Base-by-base conservation (phyloP, 2,888 invertebrate genomes). In the Parnassius apollo region DNA sequence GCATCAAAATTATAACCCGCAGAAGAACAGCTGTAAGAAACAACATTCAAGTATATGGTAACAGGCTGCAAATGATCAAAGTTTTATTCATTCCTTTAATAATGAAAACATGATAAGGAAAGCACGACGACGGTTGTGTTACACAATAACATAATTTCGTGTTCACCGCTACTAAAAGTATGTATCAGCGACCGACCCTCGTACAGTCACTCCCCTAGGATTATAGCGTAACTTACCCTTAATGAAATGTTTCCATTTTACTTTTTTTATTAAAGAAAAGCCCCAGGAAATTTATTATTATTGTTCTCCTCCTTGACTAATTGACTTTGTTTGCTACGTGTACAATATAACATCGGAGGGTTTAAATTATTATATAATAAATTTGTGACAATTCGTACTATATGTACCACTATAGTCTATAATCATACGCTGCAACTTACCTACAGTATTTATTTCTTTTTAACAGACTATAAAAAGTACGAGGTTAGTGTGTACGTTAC, bases 151-250 rank as follows among this genome's bases (percentile, higher is more conserved):
- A 59, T 54, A 62, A 62, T 55, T 49, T 75, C 72, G 75, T 76
- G 77, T 78, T 77, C 75, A 71, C 75, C 56, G 50, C 57, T 35
- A 75, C 80, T 82, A 84, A 85, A 86, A 83, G 84, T 84, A 73
- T 73, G 76, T 74, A 68, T 71, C 73, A 69, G 69, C 75, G 80
- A 81, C 86, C 85, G 85, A 88, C 86, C 88, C 87, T 85, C 73
- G 72, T 65, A 8, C 12, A 76, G 75, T 78, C 75, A 68, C 71
- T 69, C 66, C 72, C 71, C 71, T 71, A 62, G 60, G 61, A 67
- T 70, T 71, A 73, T 71, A 72, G 73, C 78, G 77, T 82, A 81
- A 82, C 75, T 83, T 78, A 82, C 68, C 66, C 66, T 68, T 70
- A 78, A 77, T 76, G 73, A 73, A 78, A 74, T 73, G 72, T 72